A percentile compares a stretch with the other conserved stretches of the same genome.
phyloP scores from a whole-genome alignment of 2,888 invertebrate species.

The Tetranychus truncatus region DNA sequence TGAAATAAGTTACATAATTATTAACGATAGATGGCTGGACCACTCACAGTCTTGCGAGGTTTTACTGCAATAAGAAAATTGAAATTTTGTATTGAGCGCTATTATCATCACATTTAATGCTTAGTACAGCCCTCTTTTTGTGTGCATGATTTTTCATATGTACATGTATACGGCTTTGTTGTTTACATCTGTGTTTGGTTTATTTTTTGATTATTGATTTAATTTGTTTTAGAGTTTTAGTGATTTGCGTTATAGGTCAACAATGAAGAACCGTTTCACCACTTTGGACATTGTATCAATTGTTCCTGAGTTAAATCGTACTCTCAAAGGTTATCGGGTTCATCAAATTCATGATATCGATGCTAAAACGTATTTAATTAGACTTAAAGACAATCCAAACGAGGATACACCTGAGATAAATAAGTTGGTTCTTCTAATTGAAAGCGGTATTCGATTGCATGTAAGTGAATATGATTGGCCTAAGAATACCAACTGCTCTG shows the following conservation, averaged over 20 bases:
- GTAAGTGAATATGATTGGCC: constrained; percentile 95
- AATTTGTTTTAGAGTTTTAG: too few relatives aligned
- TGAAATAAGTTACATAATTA: too few relatives aligned
- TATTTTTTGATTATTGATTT: too few relatives aligned
- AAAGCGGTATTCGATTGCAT: constrained; percentile 84
- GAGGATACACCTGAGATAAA: constrained; percentile 44
- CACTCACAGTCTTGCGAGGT: too few relatives aligned
- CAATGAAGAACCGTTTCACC: constrained; percentile 82
- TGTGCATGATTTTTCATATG: too few relatives aligned
- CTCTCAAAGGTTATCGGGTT: constrained; percentile 75
- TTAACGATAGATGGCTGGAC: too few relatives aligned
- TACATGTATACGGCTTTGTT: too few relatives aligned
- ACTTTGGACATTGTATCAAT: constrained; percentile 79
- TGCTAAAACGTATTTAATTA: constrained; percentile 80
- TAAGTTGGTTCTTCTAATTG: constrained; percentile 68
- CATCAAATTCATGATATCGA: constrained; percentile 96
- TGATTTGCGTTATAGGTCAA: neutral
- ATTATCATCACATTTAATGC: too few relatives aligned
- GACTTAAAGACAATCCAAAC: constrained; percentile 32
- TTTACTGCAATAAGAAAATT: too few relatives aligned
- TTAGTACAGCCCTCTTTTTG: too few relatives aligned
- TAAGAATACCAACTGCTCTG: constrained; percentile 80
- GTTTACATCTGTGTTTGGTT: too few relatives aligned
- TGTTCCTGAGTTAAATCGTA: constrained; percentile 58
- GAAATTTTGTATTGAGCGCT: too few relatives aligned